Percentiles rank a stretch among this genome's conserved stretches.
Evolutionary conservation across 2,113 vertebrate genomes (phyloP).

Genomic region (Oncorhynchus nerka): DNA sequence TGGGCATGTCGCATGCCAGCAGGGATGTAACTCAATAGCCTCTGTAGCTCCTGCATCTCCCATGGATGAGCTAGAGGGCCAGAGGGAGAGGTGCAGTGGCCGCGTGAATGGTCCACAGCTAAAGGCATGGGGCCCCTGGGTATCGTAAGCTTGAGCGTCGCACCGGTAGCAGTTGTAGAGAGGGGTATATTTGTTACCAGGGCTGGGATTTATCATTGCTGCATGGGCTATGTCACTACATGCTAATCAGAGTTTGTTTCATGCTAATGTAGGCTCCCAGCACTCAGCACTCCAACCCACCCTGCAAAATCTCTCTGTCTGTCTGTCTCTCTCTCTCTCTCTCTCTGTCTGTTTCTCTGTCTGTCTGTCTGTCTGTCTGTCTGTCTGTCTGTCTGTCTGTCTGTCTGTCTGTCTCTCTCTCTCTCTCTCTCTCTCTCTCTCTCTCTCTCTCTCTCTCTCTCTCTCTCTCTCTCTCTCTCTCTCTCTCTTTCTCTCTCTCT

Average conservation of each 20-base stretch:
- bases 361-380: background rate
- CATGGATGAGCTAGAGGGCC: background rate
- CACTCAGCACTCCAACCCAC: background rate
- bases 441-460: background rate
- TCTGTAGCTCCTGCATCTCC: constrained; percentile 16
- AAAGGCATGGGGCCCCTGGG: background rate
- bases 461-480: constrained; percentile 1
- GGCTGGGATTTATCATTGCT: too few species aligned
- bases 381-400: background rate
- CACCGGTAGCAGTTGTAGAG: background rate
- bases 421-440: constrained; percentile 5
- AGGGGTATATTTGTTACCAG: too few species aligned
- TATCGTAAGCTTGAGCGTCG: background rate
- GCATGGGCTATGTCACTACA: background rate
- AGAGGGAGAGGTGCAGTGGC: background rate
- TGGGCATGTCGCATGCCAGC: constrained; percentile 71
- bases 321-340: background rate
- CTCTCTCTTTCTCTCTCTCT: constrained; percentile 7
- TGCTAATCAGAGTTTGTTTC: background rate
- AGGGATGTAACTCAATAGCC: constrained; percentile 69
- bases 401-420: background rate
- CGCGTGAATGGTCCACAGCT: too few species aligned
- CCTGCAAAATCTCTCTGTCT: background rate
- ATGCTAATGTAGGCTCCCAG: background rate
- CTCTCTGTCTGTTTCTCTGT: background rate